These are phyloP conservation scores for Platerodrilus igneus DNA, from an alignment of 2,888 invertebrate species.

Conservation along the genomic window DNA sequence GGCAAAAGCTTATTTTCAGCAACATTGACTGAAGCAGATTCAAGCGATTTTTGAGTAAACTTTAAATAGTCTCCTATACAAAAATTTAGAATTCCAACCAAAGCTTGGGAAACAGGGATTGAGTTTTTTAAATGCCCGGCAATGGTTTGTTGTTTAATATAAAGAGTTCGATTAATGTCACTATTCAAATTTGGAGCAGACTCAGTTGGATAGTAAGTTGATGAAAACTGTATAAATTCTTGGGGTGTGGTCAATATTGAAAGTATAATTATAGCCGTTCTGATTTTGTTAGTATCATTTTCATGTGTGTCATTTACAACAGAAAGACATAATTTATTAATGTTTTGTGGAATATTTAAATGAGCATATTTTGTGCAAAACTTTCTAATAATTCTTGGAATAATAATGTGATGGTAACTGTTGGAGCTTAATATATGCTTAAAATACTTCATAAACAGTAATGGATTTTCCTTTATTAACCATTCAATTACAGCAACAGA, in stretches of 20 bases:
- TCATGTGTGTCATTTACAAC: no score
- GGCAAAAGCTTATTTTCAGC: constrained; percentile 8
- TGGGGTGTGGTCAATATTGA: neutral
- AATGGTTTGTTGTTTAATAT: constrained; percentile 6
- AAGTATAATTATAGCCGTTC: constrained; percentile 1
- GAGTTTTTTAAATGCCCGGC: constrained; percentile 9
- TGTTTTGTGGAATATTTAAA: neutral
- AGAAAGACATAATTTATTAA: neutral
- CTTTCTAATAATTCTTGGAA: no score
- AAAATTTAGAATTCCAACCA: constrained; percentile 14
- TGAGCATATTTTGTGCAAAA: no score
- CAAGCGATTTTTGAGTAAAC: constrained; percentile 9
- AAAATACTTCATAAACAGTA: neutral
- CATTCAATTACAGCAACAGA: no score
- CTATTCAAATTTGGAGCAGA: neutral
- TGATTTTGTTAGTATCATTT: constrained; percentile 1
- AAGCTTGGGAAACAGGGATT: constrained; percentile 1
- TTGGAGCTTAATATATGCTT: neutral
- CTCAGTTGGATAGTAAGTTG: constrained; percentile 1
- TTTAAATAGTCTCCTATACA: constrained; percentile 17
- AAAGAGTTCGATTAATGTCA: neutral
- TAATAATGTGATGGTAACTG: neutral
- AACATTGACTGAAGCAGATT: constrained; percentile 4
- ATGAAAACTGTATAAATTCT: neutral
- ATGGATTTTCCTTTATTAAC: neutral